These are phyloP conservation scores for Bucorvus abyssinicus DNA, from an alignment of 2,797 vertebrate genomes.

Conservation along the genomic window DNA sequence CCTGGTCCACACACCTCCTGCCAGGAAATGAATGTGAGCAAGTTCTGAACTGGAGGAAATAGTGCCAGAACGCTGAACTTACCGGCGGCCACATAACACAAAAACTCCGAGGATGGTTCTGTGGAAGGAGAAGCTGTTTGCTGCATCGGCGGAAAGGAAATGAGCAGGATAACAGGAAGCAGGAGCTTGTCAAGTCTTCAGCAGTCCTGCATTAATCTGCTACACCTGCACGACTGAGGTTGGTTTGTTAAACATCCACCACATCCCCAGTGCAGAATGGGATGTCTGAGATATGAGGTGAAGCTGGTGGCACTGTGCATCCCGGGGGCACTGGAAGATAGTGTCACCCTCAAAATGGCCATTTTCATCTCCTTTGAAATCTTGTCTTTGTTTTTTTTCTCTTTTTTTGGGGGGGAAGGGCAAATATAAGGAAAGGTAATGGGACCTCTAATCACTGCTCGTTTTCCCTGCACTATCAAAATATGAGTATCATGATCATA, in stretches of 20 bases:
- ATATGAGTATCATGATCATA: background rate
- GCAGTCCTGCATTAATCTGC: background rate
- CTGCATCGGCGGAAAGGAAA: background rate
- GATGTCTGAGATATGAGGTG: background rate
- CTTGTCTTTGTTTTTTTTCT: background rate
- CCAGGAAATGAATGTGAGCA: background rate
- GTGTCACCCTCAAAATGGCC: background rate
- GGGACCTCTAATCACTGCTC: background rate
- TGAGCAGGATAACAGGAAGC: background rate
- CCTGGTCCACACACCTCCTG: background rate
- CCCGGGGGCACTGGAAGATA: background rate
- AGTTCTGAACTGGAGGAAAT: background rate
- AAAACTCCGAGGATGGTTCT: background rate
- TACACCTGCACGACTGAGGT: background rate
- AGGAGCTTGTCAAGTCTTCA: background rate
- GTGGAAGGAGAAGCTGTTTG: background rate
- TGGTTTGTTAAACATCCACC: background rate
- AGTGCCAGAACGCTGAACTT: background rate
- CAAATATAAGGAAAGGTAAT: background rate
- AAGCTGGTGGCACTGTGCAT: background rate
- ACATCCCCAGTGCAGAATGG: fast-evolving
- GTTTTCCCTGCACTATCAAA: background rate
- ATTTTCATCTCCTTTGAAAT: background rate
- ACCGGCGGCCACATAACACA: fast-evolving
- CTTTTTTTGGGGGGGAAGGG: background rate